Conservation (phyloP, 1,140 invertebrate species). For the Lepidotrigona ventralis region DNA sequence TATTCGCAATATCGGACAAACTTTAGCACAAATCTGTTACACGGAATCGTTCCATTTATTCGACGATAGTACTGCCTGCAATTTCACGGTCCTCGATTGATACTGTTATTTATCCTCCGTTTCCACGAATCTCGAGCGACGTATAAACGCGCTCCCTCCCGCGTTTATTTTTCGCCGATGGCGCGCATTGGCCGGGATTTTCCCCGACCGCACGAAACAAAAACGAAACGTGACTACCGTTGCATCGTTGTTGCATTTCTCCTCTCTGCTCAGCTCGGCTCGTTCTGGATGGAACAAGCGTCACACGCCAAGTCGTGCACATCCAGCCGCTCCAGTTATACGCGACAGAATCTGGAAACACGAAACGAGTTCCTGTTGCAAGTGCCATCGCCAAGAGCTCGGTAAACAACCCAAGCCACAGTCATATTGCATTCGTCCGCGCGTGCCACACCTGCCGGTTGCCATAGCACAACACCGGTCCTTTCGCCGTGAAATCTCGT, state of each 20-base stretch:
- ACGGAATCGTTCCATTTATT: background rate
- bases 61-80: background rate
- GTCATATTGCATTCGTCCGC: constrained; percentile 33
- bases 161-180: background rate
- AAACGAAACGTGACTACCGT: constrained; percentile 2
- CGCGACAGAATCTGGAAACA: constrained; percentile 15
- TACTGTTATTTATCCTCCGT: background rate
- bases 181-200: background rate
- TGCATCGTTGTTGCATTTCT: background rate
- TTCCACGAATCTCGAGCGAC: background rate
- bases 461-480: background rate
- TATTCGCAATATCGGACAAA: background rate
- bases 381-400: constrained; percentile 36
- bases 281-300: background rate
- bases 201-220: background rate
- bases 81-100: background rate
- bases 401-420: constrained; percentile 33
- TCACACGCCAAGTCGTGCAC: constrained; percentile 10
- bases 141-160: background rate
- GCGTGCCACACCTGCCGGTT: background rate
- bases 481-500: background rate
- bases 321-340: background rate
- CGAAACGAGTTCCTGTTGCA: constrained; percentile 38
- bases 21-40: background rate
- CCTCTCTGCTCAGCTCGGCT: background rate